phyloP scores from a whole-genome alignment of 35 echinoderm and acorn worm species.

The Apostichopus japonicus region DNA sequence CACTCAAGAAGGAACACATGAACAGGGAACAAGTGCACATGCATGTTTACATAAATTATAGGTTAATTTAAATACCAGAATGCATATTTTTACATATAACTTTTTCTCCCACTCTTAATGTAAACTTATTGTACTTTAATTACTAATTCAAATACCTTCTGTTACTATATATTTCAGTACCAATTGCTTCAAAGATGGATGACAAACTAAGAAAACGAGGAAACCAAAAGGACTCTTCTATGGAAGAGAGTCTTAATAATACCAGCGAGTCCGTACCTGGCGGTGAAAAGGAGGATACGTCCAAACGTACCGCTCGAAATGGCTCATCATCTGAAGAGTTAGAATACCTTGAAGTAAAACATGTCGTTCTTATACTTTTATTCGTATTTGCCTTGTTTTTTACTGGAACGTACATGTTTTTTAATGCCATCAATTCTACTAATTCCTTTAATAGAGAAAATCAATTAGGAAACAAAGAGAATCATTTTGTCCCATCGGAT shows the following conservation, averaged over 20 bases:
- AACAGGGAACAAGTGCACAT: too few relatives aligned
- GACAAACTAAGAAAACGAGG: too few relatives aligned
- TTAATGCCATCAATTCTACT: not conserved
- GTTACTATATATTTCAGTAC: too few relatives aligned
- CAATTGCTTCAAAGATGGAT: too few relatives aligned
- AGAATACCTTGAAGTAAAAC: conserved; percentile 55
- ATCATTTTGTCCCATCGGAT: not conserved
- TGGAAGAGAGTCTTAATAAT: not conserved
- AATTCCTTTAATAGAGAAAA: not conserved
- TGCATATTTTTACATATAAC: too few relatives aligned
- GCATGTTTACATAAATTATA: too few relatives aligned
- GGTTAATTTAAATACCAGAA: too few relatives aligned
- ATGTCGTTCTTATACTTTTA: conserved; percentile 39
- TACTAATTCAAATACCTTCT: too few relatives aligned
- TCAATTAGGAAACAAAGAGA: not conserved
- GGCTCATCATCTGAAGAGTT: not conserved
- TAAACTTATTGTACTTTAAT: too few relatives aligned
- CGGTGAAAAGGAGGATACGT: not conserved
- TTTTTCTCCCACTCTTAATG: too few relatives aligned
- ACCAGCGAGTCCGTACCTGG: not conserved
- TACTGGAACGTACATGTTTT: conserved; percentile 45
- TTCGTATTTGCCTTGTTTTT: conserved; percentile 51
- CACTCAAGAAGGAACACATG: too few relatives aligned
- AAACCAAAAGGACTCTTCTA: too few relatives aligned
- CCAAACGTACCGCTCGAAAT: not conserved